Evolutionary conservation across 2,113 vertebrate genomes (phyloP).

Genomic region (Rana temporaria): DNA sequence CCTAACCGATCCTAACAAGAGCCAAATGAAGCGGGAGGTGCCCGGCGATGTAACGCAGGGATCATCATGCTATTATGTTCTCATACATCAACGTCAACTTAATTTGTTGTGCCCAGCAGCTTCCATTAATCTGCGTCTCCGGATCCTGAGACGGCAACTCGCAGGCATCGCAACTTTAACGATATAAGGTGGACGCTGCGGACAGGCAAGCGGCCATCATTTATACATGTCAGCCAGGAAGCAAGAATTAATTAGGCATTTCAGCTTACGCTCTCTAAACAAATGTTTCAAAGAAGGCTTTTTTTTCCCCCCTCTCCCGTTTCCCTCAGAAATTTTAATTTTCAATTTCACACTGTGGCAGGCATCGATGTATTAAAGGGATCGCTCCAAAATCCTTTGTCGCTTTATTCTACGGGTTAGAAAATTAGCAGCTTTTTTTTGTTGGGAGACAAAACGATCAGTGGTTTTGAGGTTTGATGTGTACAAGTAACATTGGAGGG

Average conservation of each 20-base stretch:
- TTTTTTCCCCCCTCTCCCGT: neutral
- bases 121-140: slow-evolving; percentile 95
- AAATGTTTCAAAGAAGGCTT: neutral
- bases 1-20: slow-evolving; percentile 91
- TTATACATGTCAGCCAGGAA: slow-evolving; percentile 34
- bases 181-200: slow-evolving; percentile 70
- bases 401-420: too few relatives aligned
- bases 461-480: too few relatives aligned
- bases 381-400: neutral
- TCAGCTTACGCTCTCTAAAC: slow-evolving; percentile 31
- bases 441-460: too few relatives aligned
- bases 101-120: slow-evolving; percentile 96
- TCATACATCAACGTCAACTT: slow-evolving; percentile 97
- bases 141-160: slow-evolving; percentile 81
- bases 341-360: neutral
- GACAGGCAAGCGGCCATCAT: slow-evolving; percentile 38
- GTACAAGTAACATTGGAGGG: too few relatives aligned
- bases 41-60: slow-evolving; percentile 77
- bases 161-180: slow-evolving; percentile 72
- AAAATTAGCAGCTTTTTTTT: too few relatives aligned
- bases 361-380: neutral
- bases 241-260: slow-evolving; percentile 46
- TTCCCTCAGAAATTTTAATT: slow-evolving; percentile 12
- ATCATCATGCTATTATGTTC: slow-evolving; percentile 83
- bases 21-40: slow-evolving; percentile 84